Percentiles rank a stretch among this genome's conserved stretches.
These are phyloP conservation scores for Drosophila varians DNA, from an alignment of 1,140 invertebrate genomes.

Conservation along the genomic window DNA sequence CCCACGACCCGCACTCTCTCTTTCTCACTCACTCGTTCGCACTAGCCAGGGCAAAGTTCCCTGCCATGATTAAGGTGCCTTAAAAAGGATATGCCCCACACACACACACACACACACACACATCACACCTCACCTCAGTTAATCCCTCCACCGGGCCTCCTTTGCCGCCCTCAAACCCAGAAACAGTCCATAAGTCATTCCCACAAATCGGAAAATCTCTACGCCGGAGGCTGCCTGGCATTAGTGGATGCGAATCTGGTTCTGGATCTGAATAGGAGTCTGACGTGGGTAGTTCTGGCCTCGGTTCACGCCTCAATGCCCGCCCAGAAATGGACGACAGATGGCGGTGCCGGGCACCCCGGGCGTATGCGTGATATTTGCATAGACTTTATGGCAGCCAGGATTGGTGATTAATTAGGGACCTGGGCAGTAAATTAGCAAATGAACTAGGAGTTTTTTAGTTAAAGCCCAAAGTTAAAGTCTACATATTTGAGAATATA, in stretches of 20 bases:
- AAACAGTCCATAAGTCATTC: constrained; percentile 55
- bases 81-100: constrained; percentile 34
- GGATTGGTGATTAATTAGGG: constrained; percentile 56
- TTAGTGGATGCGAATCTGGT: constrained; percentile 17
- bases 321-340: constrained; percentile 30
- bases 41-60: constrained; percentile 16
- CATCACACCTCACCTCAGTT: constrained; percentile 1
- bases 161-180: neutral
- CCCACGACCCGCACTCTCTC: constrained; percentile 16
- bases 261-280: constrained; percentile 21
- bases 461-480: neutral
- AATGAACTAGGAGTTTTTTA: neutral
- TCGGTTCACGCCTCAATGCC: constrained; percentile 49
- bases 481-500: no score
- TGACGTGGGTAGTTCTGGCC: constrained; percentile 48
- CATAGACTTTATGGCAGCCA: constrained; percentile 39
- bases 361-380: constrained; percentile 46
- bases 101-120: no score
- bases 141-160: neutral
- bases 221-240: constrained; percentile 19
- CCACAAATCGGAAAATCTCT: constrained; percentile 52
- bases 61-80: constrained; percentile 55
- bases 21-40: neutral
- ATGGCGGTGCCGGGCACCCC: constrained; percentile 30
- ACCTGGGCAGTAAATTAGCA: constrained; percentile 43